phyloP scores from a whole-genome alignment of 2,797 vertebrate genomes.

The Schizopygopsis pylzovi region DNA sequence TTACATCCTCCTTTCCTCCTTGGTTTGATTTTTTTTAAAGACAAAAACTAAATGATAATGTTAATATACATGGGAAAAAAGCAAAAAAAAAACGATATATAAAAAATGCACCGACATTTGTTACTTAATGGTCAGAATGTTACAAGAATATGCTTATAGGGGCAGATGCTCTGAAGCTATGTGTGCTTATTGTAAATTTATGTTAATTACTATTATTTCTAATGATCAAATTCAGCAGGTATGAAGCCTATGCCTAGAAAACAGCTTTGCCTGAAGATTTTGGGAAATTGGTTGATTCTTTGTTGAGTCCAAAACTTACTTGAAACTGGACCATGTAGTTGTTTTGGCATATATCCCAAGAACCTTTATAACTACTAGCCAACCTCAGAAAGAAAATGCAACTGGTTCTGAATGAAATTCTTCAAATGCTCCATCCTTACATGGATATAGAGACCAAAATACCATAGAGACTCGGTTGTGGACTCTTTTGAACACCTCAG shows the following conservation, averaged over 20 bases:
- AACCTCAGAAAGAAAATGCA: background rate
- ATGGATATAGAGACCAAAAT: conserved; percentile 1
- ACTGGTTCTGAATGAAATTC: background rate
- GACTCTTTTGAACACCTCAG: background rate
- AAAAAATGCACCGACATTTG: background rate
- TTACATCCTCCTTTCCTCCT: background rate
- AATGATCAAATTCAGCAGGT: background rate
- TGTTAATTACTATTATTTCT: background rate
- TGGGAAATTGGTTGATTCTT: background rate
- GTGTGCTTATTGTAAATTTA: background rate
- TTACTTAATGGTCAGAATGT: background rate
- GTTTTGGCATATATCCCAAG: background rate
- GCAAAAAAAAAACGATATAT: background rate
- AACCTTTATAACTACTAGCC: too few species aligned
- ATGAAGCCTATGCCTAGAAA: background rate
- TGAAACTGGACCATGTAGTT: background rate
- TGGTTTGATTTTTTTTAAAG: background rate
- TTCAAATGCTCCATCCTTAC: background rate
- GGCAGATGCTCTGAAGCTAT: too few species aligned
- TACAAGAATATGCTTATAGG: background rate
- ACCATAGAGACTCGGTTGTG: background rate
- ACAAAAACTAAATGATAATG: background rate
- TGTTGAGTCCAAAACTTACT: background rate
- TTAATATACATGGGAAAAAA: background rate
- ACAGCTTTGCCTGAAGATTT: background rate